Base-by-base conservation (phyloP, 2,113 vertebrate genomes). In the Ifrita kowaldi region DNA sequence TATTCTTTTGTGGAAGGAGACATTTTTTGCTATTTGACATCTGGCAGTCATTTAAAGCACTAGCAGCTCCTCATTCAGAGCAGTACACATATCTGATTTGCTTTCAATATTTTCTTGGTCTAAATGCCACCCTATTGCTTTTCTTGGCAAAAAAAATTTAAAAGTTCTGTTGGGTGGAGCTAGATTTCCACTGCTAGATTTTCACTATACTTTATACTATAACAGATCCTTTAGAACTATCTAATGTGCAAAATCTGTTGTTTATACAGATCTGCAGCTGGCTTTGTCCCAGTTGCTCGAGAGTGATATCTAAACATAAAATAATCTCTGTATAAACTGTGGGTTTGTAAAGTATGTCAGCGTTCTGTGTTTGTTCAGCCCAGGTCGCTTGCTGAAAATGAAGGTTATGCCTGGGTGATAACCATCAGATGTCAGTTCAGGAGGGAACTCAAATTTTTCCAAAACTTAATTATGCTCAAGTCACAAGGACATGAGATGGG, bases 281-380 rank as follows among this genome's bases (percentile, higher is more conserved):
- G 96, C 92, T 97, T 53, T 70, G 85, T 92, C 96, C 97, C 97
- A 98, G 97, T 97, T 96, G 95, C 95, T 95, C 22, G 18, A 97
- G 97, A 98, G 95, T 91, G 88, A 97, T 97, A 97, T 85, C 95
- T 97, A 98, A 98, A 98, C 97, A 98, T 96, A 95, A 98, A 97
- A 98, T 97, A 97, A 98, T 98, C 97, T 97, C 96, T 97, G 56
- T 74, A 96, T 97, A 98, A 98, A 97, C 96, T 97, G 83, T 96
- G 96, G 97, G 42, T 97, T 96, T 97, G 83, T 97, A 95, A 97
- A 98, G 92, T 97, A 95, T 97, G 95, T 97, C 97, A 98, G 96
- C 7, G 1, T 41, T 97, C 44, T 84, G 63, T 95, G 92, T 96
- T 96, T 97, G 95, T 96, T 95, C 95, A 95, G 79, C 97, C 87